phyloP scores from a whole-genome alignment of 2,113 vertebrate species.

The Xiphophorus couchianus region DNA sequence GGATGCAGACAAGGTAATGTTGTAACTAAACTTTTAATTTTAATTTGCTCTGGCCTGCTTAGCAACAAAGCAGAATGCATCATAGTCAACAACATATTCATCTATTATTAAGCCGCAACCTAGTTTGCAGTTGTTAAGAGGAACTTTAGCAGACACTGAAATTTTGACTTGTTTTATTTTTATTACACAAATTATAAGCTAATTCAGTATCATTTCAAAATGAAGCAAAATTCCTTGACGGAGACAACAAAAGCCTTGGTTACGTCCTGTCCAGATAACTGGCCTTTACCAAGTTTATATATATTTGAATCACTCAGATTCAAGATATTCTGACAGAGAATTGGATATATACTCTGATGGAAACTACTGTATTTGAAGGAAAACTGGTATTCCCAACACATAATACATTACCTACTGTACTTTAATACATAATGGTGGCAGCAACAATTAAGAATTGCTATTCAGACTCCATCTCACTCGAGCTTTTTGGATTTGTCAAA shows the following conservation, averaged over 20 bases:
- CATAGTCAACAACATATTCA: not conserved
- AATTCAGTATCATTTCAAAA: not conserved
- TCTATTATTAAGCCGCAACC: not conserved
- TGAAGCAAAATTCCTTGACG: not conserved
- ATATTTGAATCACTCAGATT: too few relatives aligned
- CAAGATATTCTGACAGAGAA: too few relatives aligned
- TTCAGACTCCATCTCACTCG: too few relatives aligned
- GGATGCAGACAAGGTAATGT: slow-evolving; percentile 93
- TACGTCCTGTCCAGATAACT: too few relatives aligned
- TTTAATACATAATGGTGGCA: too few relatives aligned
- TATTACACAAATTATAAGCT: not conserved
- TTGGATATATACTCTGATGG: too few relatives aligned
- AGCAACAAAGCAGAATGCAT: not conserved
- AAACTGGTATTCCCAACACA: too few relatives aligned
- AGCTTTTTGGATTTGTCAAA: too few relatives aligned
- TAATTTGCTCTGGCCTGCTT: not conserved
- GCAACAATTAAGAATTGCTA: too few relatives aligned
- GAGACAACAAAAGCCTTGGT: not conserved
- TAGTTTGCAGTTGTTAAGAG: not conserved
- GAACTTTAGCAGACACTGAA: not conserved
- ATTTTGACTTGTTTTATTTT: not conserved
- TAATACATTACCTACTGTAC: too few relatives aligned
- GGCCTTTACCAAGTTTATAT: too few relatives aligned
- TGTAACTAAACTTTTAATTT: not conserved
- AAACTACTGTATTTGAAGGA: too few relatives aligned